A percentile compares a stretch with the other conserved stretches of the same genome.
Conservation (phyloP, 2,113 vertebrate genomes). For the Diphyllodes magnificus region DNA sequence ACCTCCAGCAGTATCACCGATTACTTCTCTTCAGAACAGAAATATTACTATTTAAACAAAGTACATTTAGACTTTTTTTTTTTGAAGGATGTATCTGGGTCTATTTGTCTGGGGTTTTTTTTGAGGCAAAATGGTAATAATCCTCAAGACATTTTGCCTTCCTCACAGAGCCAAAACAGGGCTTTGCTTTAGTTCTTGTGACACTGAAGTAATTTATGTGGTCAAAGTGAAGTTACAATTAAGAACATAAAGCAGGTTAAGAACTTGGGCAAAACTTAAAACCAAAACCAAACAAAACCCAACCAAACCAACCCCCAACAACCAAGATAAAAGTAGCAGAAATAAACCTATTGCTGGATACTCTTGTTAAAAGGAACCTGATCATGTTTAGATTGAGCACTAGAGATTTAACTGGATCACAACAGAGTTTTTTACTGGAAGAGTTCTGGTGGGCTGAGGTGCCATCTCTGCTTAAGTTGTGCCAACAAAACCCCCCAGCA, state of each 20-base stretch:
- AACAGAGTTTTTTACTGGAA: background rate
- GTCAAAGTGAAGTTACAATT: background rate
- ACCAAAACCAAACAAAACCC: background rate
- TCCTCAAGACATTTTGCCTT: background rate
- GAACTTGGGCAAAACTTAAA: background rate
- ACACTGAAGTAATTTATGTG: background rate
- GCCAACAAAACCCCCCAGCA: background rate
- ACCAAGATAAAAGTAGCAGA: background rate
- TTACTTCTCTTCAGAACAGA: background rate
- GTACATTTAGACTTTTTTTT: background rate
- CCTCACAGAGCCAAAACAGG: background rate
- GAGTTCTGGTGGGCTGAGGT: background rate
- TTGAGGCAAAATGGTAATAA: background rate
- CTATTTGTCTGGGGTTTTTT: background rate
- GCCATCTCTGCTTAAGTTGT: background rate
- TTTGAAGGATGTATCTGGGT: background rate
- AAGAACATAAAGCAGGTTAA: background rate
- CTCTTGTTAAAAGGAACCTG: background rate
- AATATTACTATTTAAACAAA: background rate
- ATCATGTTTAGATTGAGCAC: background rate
- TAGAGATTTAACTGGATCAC: background rate
- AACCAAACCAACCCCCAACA: background rate
- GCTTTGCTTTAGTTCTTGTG: background rate
- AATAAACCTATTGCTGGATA: background rate
- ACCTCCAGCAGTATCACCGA: background rate